Base-by-base conservation (phyloP, 2,888 invertebrate species). In the Pollenia angustigena region DNA sequence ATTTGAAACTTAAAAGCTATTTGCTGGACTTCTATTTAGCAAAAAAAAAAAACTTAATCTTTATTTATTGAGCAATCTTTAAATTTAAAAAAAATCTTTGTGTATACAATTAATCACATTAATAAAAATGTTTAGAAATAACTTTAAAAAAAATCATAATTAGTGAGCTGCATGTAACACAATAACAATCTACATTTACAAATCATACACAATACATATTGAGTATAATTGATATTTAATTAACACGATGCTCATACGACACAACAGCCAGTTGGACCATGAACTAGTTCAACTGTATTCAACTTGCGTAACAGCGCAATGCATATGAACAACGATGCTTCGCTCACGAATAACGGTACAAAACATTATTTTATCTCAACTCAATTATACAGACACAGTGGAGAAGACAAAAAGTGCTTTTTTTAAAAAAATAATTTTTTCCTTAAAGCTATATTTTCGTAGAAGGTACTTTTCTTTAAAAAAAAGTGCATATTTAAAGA, bases 201-300 rank as follows among this genome's bases (percentile, higher is more conserved):
- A 44, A 12, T 40, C 32, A n/a, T 10, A 32, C 23, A 42, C 50
- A 71, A 69, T 54, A 58, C 12, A 32, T 4, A 6, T 32, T 78
- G 12, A 42, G 50, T 56, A 75, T 86, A 86, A 80, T 86, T 82
- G 75, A 81, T 86, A 75, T 75, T 68, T 79, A 82, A 80, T 75
- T 79, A 69, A 82, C 69, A 69, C 23, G 54, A 68, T 64, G 66
- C 12, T 74, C 64, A 58, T 50, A 23, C 76, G 32, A 66, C 46
- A 56, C 56, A 54, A 48, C n/a, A 9, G 10, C 40, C 42, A 32
- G 4, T 32, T 32, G 32, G 6, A 32, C 32, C 48, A 18, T 12
- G 46, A 44, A 23, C 72, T 16, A 18, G 54, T 46, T 44, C 32
- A 32, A 6, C 6, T 32, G 6, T 32, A 32, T 32, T 4, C 9